A percentile compares a stretch with the other conserved stretches of the same genome.
phyloP scores from a whole-genome alignment of 2,888 invertebrate genomes.

The Brenthis hecate region DNA sequence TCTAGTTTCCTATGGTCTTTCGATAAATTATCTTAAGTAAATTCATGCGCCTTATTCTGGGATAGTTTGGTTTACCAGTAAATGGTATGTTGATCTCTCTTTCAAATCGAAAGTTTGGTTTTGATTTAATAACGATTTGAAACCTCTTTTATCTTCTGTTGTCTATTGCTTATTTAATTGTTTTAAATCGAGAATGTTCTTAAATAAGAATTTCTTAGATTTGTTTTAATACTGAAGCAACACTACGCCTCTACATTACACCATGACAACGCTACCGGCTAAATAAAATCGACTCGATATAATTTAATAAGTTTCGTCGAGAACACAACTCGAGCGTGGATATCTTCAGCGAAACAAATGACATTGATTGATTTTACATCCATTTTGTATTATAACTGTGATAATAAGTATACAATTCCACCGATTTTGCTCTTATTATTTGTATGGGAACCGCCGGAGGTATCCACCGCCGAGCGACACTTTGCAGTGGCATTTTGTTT shows the following conservation, averaged over 20 bases:
- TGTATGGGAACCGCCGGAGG: conserved; percentile 66
- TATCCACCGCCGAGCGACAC: conserved; percentile 69
- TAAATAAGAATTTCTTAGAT: conserved; percentile 19
- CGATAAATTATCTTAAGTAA: too few species aligned
- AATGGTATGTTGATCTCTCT: too few species aligned
- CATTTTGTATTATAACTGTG: conserved; percentile 80
- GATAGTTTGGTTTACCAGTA: too few species aligned
- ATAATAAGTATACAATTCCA: conserved; percentile 80
- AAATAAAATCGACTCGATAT: conserved; percentile 22
- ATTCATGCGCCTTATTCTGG: too few species aligned
- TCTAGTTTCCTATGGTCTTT: too few species aligned
- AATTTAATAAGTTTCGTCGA: conserved; percentile 37
- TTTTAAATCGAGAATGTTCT: conserved; percentile 20
- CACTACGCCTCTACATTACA: conserved; percentile 43
- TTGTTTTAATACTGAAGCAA: conserved; percentile 25
- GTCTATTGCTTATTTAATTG: conserved; percentile 5
- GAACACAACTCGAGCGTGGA: conserved; percentile 65
- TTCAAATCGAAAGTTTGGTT: neutral
- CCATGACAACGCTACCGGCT: conserved; percentile 53
- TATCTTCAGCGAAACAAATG: conserved; percentile 75
- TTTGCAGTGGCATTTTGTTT: conserved; percentile 60
- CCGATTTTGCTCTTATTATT: conserved; percentile 71
- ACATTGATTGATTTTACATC: conserved; percentile 69
- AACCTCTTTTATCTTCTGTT: conserved; percentile 4
- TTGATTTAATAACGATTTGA: neutral